Conservation (phyloP, 2,888 invertebrate genomes). For the Eueremaeus valkanovi region DNA sequence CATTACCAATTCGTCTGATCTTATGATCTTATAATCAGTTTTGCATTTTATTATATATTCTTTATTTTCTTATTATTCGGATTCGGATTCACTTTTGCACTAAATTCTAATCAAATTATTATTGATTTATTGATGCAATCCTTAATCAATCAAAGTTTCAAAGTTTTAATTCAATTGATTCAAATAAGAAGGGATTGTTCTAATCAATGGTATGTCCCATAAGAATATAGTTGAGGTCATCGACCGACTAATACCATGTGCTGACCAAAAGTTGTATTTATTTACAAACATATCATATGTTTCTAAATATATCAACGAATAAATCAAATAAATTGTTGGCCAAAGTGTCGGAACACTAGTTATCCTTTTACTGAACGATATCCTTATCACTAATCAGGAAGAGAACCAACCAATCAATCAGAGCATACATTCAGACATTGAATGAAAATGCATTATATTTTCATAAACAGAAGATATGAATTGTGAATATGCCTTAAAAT, state of each 20-base stretch:
- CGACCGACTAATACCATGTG: conserved; percentile 23
- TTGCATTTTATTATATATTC: background rate
- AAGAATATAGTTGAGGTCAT: conserved; percentile 3
- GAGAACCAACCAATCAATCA: background rate
- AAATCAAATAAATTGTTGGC: conserved; percentile 20
- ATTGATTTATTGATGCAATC: too few relatives aligned
- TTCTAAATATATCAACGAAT: conserved; percentile 19
- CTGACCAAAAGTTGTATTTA: conserved; percentile 27
- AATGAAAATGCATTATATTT: background rate
- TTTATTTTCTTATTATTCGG: background rate
- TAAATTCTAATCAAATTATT: too few relatives aligned
- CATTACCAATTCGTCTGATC: background rate
- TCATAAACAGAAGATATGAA: too few relatives aligned
- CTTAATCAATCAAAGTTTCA: too few relatives aligned
- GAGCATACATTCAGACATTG: background rate
- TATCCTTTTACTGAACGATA: background rate
- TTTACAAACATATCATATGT: conserved; percentile 21
- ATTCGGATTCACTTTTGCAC: too few relatives aligned
- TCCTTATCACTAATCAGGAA: conserved; percentile 13
- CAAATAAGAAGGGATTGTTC: too few relatives aligned
- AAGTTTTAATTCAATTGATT: conserved; percentile 8
- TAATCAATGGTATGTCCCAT: too few relatives aligned
- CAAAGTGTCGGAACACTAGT: conserved; percentile 21
- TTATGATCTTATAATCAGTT: background rate
- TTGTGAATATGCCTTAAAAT: too few relatives aligned